Base-by-base conservation (phyloP, 2,113 vertebrate species). In the Pantherophis guttatus region DNA sequence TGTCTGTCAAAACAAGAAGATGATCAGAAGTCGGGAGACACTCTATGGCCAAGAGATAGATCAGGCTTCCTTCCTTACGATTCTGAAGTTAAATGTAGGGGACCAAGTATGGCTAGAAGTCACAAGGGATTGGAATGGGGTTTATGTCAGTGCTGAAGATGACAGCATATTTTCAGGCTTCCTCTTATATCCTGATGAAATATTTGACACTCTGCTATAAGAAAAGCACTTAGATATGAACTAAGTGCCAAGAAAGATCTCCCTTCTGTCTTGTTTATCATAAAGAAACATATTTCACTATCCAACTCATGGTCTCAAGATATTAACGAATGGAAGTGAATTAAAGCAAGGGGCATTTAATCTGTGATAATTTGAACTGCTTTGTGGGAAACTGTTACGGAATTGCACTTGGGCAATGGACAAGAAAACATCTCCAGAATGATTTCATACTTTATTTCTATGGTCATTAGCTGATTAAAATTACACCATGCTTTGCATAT, bases 101-200 rank as follows among this genome's bases (percentile, higher is more conserved):
- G 99, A 99, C 95, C 98, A 99, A 93, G 99, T 99, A 85, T 99
- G 99, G 99, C 96, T 99, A 96, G 99, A 99, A 96, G 99, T 98
- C 0, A 96, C 98, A 0, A 98, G 98, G 96, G 99, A 99, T 93
- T 99, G 99, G 99, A 99, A 99, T 2, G 99, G 99, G 1, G 96
- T 98, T 7, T 99, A 99, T 1, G 98, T 98, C 29, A 98, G 99
- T 21, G 97, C 98, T 1, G 99, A 99, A 95, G 99, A 99, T 0
- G 99, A 99, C 96, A 99, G 99, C 89, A 96, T 98, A 96, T 99
- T 99, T 93, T 98, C 98, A 1, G 99, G 99, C 12, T 99, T 99
- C 94, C 98, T 99, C 94, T 97, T 99, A 48, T 99, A 99, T 93
- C 97, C 98, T 0, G 98, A 99, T 89, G 96, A 96, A 59, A 54